A percentile compares a stretch with the other conserved stretches of the same genome.
These are phyloP conservation scores for Otolemur garnettii DNA, from an alignment of 2,113 vertebrate genomes.

Conservation along the genomic window DNA sequence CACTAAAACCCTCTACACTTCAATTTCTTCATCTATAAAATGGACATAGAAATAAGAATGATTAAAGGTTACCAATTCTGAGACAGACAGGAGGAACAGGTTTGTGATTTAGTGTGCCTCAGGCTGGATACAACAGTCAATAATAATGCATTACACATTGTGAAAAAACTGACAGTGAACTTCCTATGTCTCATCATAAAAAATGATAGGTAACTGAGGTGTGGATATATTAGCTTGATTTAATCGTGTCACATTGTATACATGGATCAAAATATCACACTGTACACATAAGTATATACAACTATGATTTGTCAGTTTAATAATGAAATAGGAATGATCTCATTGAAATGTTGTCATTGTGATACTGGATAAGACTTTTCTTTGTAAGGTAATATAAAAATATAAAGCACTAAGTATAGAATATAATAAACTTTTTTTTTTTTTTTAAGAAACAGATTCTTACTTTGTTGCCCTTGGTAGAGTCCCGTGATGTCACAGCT, in stretches of 20 bases:
- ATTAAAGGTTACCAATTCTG: neutral
- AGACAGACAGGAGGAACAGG: neutral
- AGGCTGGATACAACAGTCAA: neutral
- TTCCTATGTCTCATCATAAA: neutral
- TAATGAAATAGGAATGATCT: neutral
- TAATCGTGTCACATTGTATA: neutral
- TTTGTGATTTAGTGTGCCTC: neutral
- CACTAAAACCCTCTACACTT: neutral
- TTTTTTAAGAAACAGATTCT: too few relatives aligned
- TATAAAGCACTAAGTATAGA: neutral
- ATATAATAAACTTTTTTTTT: neutral
- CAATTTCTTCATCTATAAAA: neutral
- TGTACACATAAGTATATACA: neutral
- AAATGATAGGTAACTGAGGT: neutral
- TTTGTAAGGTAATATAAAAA: neutral
- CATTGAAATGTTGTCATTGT: neutral
- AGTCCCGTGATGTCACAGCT: too few relatives aligned
- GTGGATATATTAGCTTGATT: neutral
- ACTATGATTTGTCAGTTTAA: neutral
- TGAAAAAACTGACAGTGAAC: neutral
- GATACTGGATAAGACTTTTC: constrained; percentile 23
- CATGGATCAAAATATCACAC: neutral
- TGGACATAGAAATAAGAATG: neutral
- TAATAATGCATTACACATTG: neutral
- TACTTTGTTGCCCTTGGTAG: too few relatives aligned